Base-by-base conservation (phyloP, 2,797 vertebrate species). In the Calcarius lapponicus region DNA sequence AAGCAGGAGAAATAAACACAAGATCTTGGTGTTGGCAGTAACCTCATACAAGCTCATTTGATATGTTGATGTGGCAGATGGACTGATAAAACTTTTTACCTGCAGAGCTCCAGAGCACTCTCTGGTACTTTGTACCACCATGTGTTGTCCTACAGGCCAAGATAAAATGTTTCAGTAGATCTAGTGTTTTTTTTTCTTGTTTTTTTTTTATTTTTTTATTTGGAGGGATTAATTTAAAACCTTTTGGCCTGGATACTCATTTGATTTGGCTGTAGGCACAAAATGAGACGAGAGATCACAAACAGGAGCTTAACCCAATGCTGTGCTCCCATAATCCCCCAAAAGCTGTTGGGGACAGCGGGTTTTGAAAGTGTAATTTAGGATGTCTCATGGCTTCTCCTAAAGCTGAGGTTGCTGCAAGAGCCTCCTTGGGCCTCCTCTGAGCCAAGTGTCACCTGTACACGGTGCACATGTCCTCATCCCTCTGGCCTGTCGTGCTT, bases 401-500 rank as follows among this genome's bases (percentile, higher is more conserved):
- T 45, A 66, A 66, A 88, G 47, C n/a, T 26, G 54, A 62, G 36
- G 10, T 79, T 93, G 69, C 51, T 80, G 62, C 62, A 43, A 1
- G 28, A 47, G 19, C 20, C 9, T 71, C 48, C 58, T 57, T 19
- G n/a, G n/a, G 31, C 36, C 29, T 79, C 19, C 58, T 62, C 17
- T 74, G 45, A n/a, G 17, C 16, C 28, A 42, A 42, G 53, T 0
- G 2, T 87, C 47, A 29, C 34, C 47, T 22, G 31, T 32, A 24
- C 1, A 0, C 0, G 0, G 2, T 15, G 42, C 29, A 2, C 25
- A 6, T 4, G 2, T 82, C 42, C 65, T 31, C 32, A 16, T 70
- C 31, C 13, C 4, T 69, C 31, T 45, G 53, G 43, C 34, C 17
- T 36, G 17, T 25, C 0, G 0, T 38, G 45, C 56, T 82, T 85